Evolutionary conservation across 1,140 invertebrate species (phyloP).

Genomic region (Phymorhynchus buccinoides): DNA sequence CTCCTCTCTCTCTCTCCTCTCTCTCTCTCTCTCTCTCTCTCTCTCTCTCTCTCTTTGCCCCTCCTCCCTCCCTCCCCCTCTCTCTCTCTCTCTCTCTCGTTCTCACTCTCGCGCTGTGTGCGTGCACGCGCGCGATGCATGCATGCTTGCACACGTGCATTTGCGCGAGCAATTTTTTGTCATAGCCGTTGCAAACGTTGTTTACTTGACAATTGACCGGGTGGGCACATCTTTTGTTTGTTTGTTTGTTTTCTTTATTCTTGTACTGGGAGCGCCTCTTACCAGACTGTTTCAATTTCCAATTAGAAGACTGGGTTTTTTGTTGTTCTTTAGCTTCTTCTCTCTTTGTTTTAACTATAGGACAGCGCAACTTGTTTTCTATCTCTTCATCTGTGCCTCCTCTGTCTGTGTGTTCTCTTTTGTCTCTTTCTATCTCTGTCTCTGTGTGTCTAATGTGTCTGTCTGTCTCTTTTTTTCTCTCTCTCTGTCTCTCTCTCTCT

Average conservation of each 20-base stretch:
- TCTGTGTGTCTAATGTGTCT: background rate
- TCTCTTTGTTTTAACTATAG: too few relatives aligned
- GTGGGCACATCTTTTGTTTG: too few relatives aligned
- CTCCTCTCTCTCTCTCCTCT: background rate
- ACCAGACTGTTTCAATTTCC: too few relatives aligned
- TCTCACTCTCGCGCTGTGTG: background rate
- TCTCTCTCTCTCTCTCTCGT: background rate
- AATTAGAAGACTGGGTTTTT: too few relatives aligned
- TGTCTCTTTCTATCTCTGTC: background rate
- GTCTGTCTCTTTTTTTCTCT: background rate
- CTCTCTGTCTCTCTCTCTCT: background rate
- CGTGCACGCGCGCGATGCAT: too few relatives aligned
- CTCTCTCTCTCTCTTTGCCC: background rate
- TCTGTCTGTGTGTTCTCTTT: background rate
- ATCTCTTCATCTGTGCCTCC: background rate
- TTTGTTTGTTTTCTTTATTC: too few relatives aligned
- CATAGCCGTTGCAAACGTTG: too few relatives aligned
- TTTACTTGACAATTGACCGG: too few relatives aligned
- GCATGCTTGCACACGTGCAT: too few relatives aligned
- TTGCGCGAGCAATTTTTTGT: too few relatives aligned
- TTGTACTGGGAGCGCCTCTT: too few relatives aligned
- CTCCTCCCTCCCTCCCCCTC: background rate
- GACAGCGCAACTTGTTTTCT: background rate
- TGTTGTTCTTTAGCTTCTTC: background rate
- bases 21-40: slow-evolving; percentile 13